phyloP scores from a whole-genome alignment of 2,113 vertebrate genomes.

The Emydocephalus ijimae region DNA sequence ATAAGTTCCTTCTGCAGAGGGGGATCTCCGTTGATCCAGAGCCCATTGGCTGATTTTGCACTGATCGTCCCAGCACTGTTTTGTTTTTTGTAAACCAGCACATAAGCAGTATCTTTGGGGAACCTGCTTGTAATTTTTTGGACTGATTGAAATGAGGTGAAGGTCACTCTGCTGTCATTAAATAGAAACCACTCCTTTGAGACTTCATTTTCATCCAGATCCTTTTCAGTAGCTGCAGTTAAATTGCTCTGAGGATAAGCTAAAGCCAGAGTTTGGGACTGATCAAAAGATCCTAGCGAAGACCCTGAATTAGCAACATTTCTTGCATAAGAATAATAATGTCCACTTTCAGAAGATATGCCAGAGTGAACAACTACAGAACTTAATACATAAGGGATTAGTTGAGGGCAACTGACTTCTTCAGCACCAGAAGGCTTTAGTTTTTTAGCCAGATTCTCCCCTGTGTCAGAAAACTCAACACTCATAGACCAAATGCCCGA shows the following conservation, averaged over 20 bases:
- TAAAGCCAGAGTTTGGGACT: constrained; percentile 64
- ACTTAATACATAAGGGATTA: constrained; percentile 83
- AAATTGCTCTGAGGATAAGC: constrained; percentile 63
- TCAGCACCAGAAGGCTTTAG: constrained; percentile 88
- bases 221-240: constrained; percentile 64
- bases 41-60: constrained; percentile 67
- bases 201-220: constrained; percentile 68
- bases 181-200: constrained; percentile 93
- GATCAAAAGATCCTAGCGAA: constrained; percentile 63
- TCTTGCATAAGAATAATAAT: constrained; percentile 95
- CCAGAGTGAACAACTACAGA: constrained; percentile 98
- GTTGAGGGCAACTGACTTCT: constrained; percentile 69
- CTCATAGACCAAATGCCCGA: constrained; percentile 69
- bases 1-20: constrained; percentile 96
- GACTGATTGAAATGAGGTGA: constrained; percentile 93
- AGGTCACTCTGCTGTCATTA: constrained; percentile 97
- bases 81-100: constrained; percentile 94
- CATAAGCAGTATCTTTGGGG: constrained; percentile 97
- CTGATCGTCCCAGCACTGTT: constrained; percentile 63
- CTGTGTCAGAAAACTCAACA: constrained; percentile 80
- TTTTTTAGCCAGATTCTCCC: constrained; percentile 94
- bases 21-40: constrained; percentile 84
- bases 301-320: constrained; percentile 77
- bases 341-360: constrained; percentile 95
- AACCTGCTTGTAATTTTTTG: constrained; percentile 95